A percentile compares a stretch with the other conserved stretches of the same genome.
Evolutionary conservation across 2,113 vertebrate species (phyloP).

Genomic region (Propithecus coquereli): DNA sequence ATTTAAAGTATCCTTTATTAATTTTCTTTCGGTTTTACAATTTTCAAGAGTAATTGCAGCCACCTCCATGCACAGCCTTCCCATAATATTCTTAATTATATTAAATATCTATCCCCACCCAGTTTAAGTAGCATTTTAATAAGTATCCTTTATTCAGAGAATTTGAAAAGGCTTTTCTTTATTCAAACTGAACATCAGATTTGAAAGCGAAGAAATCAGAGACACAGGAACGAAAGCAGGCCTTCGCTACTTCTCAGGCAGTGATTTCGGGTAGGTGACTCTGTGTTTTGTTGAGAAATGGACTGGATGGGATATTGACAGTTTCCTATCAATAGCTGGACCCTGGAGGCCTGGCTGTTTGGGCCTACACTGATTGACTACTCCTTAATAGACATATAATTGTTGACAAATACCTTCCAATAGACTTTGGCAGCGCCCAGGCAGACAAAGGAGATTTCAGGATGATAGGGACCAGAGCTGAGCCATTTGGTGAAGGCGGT

Average conservation of each 20-base stretch:
- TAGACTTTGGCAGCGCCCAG: conserved; percentile 86
- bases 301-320: conserved; percentile 93
- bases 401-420: conserved; percentile 98
- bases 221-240: conserved; percentile 45
- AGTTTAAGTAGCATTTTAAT: conserved; percentile 52
- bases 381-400: conserved; percentile 99
- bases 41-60: conserved; percentile 64
- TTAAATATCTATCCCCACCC: neutral
- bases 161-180: conserved; percentile 49
- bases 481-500: neutral
- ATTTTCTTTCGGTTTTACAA: conserved; percentile 65
- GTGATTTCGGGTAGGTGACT: conserved; percentile 79
- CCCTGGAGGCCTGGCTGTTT: conserved; percentile 92
- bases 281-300: conserved; percentile 89
- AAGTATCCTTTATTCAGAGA: neutral
- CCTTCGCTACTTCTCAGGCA: conserved; percentile 66
- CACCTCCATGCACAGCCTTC: conserved; percentile 50
- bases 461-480: neutral
- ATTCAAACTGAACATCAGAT: conserved; percentile 68
- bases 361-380: conserved; percentile 96
- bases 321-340: conserved; percentile 89
- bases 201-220: neutral
- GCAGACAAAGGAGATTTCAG: conserved; percentile 77
- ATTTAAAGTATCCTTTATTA: conserved; percentile 79
- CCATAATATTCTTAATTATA: conserved; percentile 73